Evolutionary conservation across 2,888 invertebrate species (phyloP).

Genomic region (Iselma pallidipennis): DNA sequence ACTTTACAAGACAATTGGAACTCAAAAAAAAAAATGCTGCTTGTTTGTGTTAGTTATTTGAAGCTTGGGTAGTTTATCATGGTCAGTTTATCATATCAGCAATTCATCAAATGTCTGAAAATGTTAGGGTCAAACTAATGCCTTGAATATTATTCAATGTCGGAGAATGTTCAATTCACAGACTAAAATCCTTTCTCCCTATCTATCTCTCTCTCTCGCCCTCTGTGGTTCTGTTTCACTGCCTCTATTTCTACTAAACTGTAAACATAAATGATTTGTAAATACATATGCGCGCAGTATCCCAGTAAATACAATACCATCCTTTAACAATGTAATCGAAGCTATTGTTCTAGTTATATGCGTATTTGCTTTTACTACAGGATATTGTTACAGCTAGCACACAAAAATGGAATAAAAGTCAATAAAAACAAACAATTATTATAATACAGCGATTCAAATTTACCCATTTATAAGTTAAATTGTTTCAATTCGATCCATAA

Average conservation of each 20-base stretch:
- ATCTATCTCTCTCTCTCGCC: background rate
- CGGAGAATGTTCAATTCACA: background rate
- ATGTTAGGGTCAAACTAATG: background rate
- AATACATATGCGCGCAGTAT: slow-evolving; percentile 26
- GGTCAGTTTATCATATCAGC: background rate
- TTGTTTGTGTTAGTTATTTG: background rate
- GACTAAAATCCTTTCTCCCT: background rate
- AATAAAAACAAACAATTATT: too few species aligned
- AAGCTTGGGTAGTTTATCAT: background rate
- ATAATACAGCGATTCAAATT: too few species aligned
- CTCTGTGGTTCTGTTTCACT: background rate
- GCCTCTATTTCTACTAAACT: background rate
- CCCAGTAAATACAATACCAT: slow-evolving; percentile 24
- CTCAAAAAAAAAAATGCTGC: background rate
- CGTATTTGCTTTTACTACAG: slow-evolving; percentile 22
- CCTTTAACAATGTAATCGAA: slow-evolving; percentile 29
- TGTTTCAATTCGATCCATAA: too few species aligned
- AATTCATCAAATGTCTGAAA: background rate
- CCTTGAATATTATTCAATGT: background rate
- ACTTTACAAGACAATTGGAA: background rate
- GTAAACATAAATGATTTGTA: slow-evolving; percentile 28
- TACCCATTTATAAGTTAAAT: too few species aligned
- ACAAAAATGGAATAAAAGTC: background rate
- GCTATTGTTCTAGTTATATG: slow-evolving; percentile 24
- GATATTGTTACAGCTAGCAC: slow-evolving; percentile 8